These are phyloP conservation scores for Archaeoteleia sp. DNA, from an alignment of 2,888 invertebrate genomes.

Conservation along the genomic window DNA sequence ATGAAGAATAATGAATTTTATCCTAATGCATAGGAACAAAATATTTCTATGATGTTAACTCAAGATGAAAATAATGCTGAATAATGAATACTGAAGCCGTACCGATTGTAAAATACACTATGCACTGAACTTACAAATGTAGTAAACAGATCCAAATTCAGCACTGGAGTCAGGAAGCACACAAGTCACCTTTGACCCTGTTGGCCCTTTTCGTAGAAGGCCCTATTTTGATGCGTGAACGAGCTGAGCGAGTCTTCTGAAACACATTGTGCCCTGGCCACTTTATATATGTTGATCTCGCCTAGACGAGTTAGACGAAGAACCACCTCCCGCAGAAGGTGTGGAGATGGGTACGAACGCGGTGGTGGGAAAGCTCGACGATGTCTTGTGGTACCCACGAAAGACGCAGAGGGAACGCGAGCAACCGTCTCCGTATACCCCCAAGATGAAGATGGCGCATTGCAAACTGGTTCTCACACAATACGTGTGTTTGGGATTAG, in stretches of 20 bases:
- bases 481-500: slow-evolving; percentile 16
- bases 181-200: slow-evolving; percentile 46
- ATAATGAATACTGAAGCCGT: background rate
- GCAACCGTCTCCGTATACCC: slow-evolving; percentile 37
- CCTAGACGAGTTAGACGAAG: slow-evolving; percentile 59
- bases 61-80: background rate
- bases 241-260: slow-evolving; percentile 72
- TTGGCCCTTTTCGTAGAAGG: slow-evolving; percentile 51
- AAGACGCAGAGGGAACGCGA: slow-evolving; percentile 57
- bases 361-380: slow-evolving; percentile 48
- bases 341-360: slow-evolving; percentile 47
- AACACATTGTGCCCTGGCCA: slow-evolving; percentile 70
- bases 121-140: slow-evolving; percentile 45
- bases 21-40: too few species aligned
- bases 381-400: slow-evolving; percentile 31
- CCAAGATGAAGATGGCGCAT: slow-evolving; percentile 50
- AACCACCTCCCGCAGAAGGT: slow-evolving; percentile 63
- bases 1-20: too few species aligned
- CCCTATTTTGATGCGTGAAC: slow-evolving; percentile 64
- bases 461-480: slow-evolving; percentile 58
- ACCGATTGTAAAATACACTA: slow-evolving; percentile 5
- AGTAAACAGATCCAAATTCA: slow-evolving; percentile 35
- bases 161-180: slow-evolving; percentile 47
- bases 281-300: slow-evolving; percentile 74
- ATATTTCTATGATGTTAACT: too few species aligned